Percentiles rank a stretch among this genome's conserved stretches.
Conservation (phyloP, 2,888 invertebrate species). For the Mimachlamys varia region DNA sequence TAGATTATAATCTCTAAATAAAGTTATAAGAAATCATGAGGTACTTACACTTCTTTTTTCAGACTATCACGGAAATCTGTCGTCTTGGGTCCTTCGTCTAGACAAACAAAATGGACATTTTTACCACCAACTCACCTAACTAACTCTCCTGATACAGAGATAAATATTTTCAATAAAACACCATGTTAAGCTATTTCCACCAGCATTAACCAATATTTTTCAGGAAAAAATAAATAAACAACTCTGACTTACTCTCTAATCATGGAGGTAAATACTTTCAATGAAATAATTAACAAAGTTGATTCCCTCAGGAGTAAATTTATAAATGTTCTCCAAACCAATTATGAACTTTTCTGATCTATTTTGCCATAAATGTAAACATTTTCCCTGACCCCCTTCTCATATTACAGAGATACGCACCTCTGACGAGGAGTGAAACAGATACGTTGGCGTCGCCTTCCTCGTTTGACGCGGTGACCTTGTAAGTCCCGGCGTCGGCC, state of each 20-base stretch:
- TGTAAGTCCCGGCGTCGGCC: conserved; percentile 78
- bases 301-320: too few species aligned
- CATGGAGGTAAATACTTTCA: too few species aligned
- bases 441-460: conserved; percentile 76
- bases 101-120: conserved; percentile 6
- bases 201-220: too few species aligned
- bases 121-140: background rate
- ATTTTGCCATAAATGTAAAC: too few species aligned
- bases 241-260: too few species aligned
- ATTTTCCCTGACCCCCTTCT: background rate
- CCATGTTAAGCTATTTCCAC: too few species aligned
- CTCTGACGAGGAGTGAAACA: conserved; percentile 79
- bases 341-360: too few species aligned
- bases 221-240: too few species aligned
- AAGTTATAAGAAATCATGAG: too few species aligned
- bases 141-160: background rate
- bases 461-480: conserved; percentile 75
- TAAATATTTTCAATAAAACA: background rate
- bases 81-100: conserved; percentile 65
- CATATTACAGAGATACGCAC: conserved; percentile 57
- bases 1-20: too few species aligned
- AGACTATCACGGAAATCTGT: conserved; percentile 70
- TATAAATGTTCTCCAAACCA: too few species aligned
- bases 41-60: conserved; percentile 74
- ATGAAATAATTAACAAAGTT: too few species aligned